A percentile compares a stretch with the other conserved stretches of the same genome.
These are phyloP conservation scores for Acanthococcus lagerstroemiae DNA, from an alignment of 2,888 invertebrate genomes.

Conservation along the genomic window DNA sequence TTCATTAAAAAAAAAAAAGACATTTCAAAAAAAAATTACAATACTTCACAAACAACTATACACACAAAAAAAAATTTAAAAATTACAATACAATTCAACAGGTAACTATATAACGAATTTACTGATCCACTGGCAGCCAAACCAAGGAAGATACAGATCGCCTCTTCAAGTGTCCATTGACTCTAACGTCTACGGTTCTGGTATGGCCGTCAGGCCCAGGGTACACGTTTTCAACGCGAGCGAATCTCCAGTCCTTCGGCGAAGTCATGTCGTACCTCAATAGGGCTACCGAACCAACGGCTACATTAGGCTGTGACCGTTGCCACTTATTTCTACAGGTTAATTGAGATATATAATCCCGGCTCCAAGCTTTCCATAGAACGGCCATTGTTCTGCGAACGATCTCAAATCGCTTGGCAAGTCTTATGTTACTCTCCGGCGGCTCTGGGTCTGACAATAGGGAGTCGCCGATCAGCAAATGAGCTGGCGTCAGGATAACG, in stretches of 20 bases:
- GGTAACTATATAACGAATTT: no score
- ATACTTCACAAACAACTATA: no score
- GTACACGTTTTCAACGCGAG: background rate
- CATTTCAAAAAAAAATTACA: no score
- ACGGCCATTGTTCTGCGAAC: slow-evolving; percentile 31
- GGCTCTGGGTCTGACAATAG: slow-evolving; percentile 35
- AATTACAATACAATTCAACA: no score
- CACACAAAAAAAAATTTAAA: no score
- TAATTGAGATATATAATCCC: slow-evolving; percentile 37
- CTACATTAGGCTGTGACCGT: background rate
- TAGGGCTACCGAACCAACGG: background rate
- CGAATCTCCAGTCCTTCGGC: background rate
- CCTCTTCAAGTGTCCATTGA: background rate
- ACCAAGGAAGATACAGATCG: background rate
- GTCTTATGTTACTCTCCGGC: background rate
- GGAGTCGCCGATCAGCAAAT: slow-evolving; percentile 38
- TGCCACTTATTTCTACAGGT: slow-evolving; percentile 38
- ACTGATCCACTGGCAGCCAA: background rate
- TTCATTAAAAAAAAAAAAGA: no score
- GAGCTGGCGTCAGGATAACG: slow-evolving; percentile 39
- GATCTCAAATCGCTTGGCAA: background rate
- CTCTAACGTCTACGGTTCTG: background rate
- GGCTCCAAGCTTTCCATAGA: slow-evolving; percentile 37
- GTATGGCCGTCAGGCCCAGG: background rate
- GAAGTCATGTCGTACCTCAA: background rate